Evolutionary conservation across 2,888 invertebrate genomes (phyloP).

Genomic region (Calameuta pallipes): DNA sequence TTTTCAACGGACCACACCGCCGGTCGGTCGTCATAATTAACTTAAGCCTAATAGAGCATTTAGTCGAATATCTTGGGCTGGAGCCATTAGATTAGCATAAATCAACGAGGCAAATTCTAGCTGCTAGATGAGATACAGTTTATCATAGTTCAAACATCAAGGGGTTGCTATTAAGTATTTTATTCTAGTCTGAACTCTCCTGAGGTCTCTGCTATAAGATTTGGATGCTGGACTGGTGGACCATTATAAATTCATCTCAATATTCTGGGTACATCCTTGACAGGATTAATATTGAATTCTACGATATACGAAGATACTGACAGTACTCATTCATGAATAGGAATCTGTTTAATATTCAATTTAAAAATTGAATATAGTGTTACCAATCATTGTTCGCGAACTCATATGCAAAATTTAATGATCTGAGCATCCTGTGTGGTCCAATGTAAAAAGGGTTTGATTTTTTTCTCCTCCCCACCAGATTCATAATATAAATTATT

Average conservation of each 20-base stretch:
- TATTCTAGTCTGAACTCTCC: neutral
- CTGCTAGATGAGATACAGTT: conserved; percentile 36
- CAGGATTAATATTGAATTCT: neutral
- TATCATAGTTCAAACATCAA: conserved; percentile 46
- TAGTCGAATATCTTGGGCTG: conserved; percentile 46
- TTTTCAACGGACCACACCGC: conserved; percentile 21
- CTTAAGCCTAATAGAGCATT: conserved; percentile 58
- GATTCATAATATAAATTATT: neutral
- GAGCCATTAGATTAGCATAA: conserved; percentile 54
- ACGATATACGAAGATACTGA: neutral
- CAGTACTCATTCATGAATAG: conserved; percentile 23
- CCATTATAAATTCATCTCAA: neutral
- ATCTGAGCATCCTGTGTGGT: conserved; percentile 52
- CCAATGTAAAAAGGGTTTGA: conserved; percentile 28
- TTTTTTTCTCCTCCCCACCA: neutral
- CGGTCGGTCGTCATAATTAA: conserved; percentile 47
- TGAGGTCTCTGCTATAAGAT: neutral
- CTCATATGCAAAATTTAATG: conserved; percentile 52
- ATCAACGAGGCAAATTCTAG: conserved; percentile 35
- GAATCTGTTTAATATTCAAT: conserved; percentile 53
- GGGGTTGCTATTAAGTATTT: conserved; percentile 28
- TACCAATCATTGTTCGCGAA: conserved; percentile 51
- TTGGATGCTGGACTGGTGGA: neutral
- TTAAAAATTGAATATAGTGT: conserved; percentile 58
- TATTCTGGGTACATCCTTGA: neutral